These are phyloP conservation scores for Tolypeutes matacus DNA, from an alignment of 2,797 vertebrate species.

Conservation along the genomic window DNA sequence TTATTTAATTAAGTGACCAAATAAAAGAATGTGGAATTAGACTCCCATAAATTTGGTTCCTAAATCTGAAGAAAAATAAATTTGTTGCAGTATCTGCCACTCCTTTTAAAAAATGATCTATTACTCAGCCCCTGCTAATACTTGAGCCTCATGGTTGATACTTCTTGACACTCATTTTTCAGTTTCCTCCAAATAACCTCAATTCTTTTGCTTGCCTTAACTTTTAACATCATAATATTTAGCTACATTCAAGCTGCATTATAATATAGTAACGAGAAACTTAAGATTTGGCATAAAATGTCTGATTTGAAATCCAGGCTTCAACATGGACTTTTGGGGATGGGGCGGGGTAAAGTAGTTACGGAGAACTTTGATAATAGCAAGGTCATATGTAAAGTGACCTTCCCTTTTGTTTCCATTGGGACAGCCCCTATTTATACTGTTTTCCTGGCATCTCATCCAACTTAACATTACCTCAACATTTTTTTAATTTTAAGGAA, in stretches of 20 bases:
- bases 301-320: too few species aligned
- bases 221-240: background rate
- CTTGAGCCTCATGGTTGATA: background rate
- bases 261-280: background rate
- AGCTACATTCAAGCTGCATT: background rate
- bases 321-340: too few species aligned
- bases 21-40: background rate
- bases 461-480: background rate
- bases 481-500: background rate
- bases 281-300: background rate
- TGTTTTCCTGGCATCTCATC: background rate
- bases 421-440: background rate
- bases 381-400: background rate
- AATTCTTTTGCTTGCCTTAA: too few species aligned
- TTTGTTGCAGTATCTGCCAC: background rate
- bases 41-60: background rate
- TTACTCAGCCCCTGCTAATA: too few species aligned
- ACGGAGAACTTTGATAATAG: too few species aligned
- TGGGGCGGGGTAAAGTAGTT: background rate
- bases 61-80: background rate
- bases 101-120: background rate
- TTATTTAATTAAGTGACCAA: background rate
- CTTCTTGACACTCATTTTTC: background rate
- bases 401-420: background rate
- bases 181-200: background rate